Base-by-base conservation (phyloP, 2,113 vertebrate genomes). In the Sylvietta virens region DNA sequence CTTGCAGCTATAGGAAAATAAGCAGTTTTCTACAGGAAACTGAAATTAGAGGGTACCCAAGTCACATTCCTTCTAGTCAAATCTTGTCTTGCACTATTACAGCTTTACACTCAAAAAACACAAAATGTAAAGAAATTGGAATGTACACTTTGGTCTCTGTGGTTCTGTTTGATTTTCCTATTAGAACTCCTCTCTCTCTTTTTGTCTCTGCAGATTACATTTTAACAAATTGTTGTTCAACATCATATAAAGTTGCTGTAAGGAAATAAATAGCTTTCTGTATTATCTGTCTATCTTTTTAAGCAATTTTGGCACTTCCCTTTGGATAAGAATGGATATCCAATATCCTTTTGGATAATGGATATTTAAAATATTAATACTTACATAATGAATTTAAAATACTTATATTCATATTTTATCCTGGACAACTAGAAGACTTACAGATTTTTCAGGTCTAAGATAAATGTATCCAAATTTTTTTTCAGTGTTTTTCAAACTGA, bases 131-230 rank as follows among this genome's bases (percentile, higher is more conserved):
- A 60, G 15, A 66, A 67, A 71, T 23, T 56, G 5, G 4, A 85
- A 74, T 1, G 1, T 2, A 7, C 3, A 23, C 8, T 28, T 90
- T 13, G 48, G 26, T 4, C 11, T 23, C 4, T 65, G 15, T 21
- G 39, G 3, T 53, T 78, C 31, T 44, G 9, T 47, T 40, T 51
- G 9, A 27, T 3, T 26, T 73, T 73, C 18, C 4, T 44, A 4
- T 62, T 39, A 81, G 17, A 73, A 74, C 1, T 33, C 6, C 33
- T 37, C 30, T 56, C 26, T 40, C 42, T 48, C 21, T 30, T 37
- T n/a, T 9, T 0, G 1, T 42, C 44, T 67, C 22, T 51, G 37
- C 3, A 65, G 4, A 28, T 42, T 70, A 37, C 3, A 18, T 73
- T 89, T 84, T 70, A 81, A 77, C 33, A 78, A 35, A 53, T 13